These are phyloP conservation scores for Pterocles orientalis DNA, from an alignment of 2,113 vertebrate genomes.

Conservation along the genomic window DNA sequence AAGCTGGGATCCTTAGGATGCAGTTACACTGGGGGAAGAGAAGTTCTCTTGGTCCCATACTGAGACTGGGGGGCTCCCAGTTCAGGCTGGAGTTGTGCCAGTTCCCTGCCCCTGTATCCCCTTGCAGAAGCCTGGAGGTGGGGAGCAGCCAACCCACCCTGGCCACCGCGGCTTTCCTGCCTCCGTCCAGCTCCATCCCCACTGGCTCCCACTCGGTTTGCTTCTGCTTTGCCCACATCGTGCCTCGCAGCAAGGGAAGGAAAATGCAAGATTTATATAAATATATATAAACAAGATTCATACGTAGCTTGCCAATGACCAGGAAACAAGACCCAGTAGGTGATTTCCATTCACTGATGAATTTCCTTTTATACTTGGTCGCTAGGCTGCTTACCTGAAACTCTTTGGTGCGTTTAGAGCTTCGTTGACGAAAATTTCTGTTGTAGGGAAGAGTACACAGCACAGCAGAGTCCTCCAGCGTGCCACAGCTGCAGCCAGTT, in stretches of 20 bases:
- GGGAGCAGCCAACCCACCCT: neutral
- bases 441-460: neutral
- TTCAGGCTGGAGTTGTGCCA: neutral
- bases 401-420: neutral
- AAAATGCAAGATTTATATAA: neutral
- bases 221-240: neutral
- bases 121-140: neutral
- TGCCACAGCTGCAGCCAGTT: neutral
- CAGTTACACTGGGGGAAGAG: neutral
- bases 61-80: neutral
- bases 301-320: neutral
- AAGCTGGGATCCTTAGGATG: neutral
- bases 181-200: neutral
- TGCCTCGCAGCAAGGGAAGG: neutral
- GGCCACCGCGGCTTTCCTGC: neutral
- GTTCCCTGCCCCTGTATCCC: neutral
- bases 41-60: neutral
- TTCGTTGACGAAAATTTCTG: neutral
- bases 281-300: neutral
- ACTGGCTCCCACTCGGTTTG: neutral
- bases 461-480: accelerated
- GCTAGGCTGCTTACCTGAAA: neutral
- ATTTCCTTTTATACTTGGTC: neutral
- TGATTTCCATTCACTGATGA: neutral
- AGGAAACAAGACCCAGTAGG: neutral